These are phyloP conservation scores for Heliopora coerulea DNA, from an alignment of 92 coral and sea anemone species.

Conservation along the genomic window DNA sequence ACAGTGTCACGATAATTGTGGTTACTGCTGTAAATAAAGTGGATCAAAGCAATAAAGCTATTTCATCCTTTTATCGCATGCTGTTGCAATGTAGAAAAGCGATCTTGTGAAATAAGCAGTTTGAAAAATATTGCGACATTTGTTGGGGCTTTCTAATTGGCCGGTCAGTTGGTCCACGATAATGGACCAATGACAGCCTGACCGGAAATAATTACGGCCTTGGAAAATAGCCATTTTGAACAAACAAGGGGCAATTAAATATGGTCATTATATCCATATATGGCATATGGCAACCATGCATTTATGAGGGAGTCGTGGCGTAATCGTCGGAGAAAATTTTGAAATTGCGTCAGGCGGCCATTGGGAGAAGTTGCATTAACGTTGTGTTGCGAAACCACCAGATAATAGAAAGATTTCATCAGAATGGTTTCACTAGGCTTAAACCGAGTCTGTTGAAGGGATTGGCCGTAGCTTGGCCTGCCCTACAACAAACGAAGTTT, in stretches of 20 bases:
- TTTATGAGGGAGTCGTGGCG: conserved; percentile 42
- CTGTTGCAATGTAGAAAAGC: not conserved
- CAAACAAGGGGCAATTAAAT: conserved; percentile 7
- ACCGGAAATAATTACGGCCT: conserved; percentile 17
- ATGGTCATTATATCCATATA: conserved; percentile 24
- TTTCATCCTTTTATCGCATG: no score
- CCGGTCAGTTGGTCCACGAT: not conserved
- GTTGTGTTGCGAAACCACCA: conserved; percentile 37
- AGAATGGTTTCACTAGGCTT: conserved; percentile 27
- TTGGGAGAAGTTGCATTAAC: conserved; percentile 34
- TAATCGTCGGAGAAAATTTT: conserved; percentile 40
- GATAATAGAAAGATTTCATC: conserved; percentile 28
- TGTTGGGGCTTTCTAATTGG: not conserved
- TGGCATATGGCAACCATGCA: not conserved
- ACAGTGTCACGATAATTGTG: no score
- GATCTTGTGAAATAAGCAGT: conserved; percentile 14
- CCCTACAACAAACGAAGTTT: conserved; percentile 14
- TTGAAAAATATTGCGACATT: conserved; percentile 35
- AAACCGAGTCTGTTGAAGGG: conserved; percentile 35
- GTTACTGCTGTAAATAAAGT: no score
- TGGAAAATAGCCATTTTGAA: conserved; percentile 4
- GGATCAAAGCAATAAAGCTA: no score
- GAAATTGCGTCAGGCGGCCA: conserved; percentile 46
- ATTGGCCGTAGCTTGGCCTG: conserved; percentile 39
- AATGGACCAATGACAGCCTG: conserved; percentile 15